Evolutionary conservation across 2,113 vertebrate species (phyloP).

Genomic region (Ophiodon elongatus): DNA sequence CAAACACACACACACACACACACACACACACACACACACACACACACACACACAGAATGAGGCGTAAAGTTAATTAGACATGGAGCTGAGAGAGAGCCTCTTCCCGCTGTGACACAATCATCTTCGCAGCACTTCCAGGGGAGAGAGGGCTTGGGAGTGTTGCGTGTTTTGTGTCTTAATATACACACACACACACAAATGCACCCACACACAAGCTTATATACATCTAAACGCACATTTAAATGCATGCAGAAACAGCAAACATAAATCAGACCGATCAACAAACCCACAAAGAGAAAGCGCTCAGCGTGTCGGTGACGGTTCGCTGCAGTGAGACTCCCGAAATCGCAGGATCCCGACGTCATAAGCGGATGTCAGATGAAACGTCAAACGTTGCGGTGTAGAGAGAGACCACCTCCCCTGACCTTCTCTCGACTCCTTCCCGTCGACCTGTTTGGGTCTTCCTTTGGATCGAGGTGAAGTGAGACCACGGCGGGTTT

Average conservation of each 20-base stretch:
- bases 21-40: slow-evolving; percentile 22
- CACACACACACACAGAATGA: slow-evolving; percentile 68
- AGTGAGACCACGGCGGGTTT: slow-evolving; percentile 4
- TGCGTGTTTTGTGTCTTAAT: slow-evolving; percentile 36
- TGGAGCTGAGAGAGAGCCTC: slow-evolving; percentile 70
- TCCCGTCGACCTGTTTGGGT: neutral
- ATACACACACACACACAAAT: slow-evolving; percentile 12
- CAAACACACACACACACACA: neutral
- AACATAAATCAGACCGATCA: slow-evolving; percentile 10
- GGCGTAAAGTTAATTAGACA: slow-evolving; percentile 80
- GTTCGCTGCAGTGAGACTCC: slow-evolving; percentile 19
- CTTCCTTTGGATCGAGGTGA: slow-evolving; percentile 27
- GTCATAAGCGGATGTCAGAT: slow-evolving; percentile 24
- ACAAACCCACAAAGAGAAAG: slow-evolving; percentile 24
- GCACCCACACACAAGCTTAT: slow-evolving; percentile 19
- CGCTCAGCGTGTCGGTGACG: neutral
- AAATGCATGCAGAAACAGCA: slow-evolving; percentile 7
- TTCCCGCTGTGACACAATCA: slow-evolving; percentile 74
- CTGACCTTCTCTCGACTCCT: neutral
- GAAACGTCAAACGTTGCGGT: slow-evolving; percentile 15
- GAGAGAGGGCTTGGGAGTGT: slow-evolving; percentile 8
- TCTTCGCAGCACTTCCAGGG: slow-evolving; percentile 61
- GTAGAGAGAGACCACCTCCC: neutral
- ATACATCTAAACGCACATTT: slow-evolving; percentile 12
- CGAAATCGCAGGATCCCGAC: slow-evolving; percentile 29